Base-by-base conservation (phyloP, 2,797 vertebrate genomes). In the Cuniculus paca region DNA sequence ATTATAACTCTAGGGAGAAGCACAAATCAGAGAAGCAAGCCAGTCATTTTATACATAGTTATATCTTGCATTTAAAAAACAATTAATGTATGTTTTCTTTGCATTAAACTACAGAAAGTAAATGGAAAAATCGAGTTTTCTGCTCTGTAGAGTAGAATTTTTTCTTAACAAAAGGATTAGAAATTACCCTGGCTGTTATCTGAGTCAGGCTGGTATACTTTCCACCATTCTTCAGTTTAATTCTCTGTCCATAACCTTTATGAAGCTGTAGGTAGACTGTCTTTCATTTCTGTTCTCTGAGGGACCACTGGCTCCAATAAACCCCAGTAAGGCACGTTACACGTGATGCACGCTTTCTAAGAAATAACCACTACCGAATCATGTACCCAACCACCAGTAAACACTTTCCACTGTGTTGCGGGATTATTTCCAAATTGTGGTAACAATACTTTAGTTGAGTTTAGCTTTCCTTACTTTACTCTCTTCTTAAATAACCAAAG, bases 361-460 rank as follows among this genome's bases (percentile, higher is more conserved):
- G 94, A 95, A 97, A 94, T 26, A 91, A 97, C 84, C 89, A 92
- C 91, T 74, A 54, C 82, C 61, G 91, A 94, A 83, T 95, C 87
- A 56, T 87, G 68, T 74, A 88, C 50, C 45, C 45, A 89, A 14
- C 70, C 56, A 84, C 90, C 26, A 78, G 85, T 11, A 88, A 96
- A 85, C 58, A 70, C 86, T 83, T 81, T 34, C 68, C 88, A 87
- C 7, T 77, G 26, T 74, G 45, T 94, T 68, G 77, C 0, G 58
- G 48, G 20, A 52, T 77, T 77, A 52, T 78, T 78, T 97, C 93
- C 93, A 93, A 92, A 91, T 12, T 89, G 93, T 68, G 34, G 90
- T 79, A 86, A 79, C 45, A 65, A 72, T 61, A 85, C 34, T 95
- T 63, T 50, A 81, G 42, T 48, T 91, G 92, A 88, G 36, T 75